These are phyloP conservation scores for Eulemur mongoz DNA, from an alignment of 2,797 vertebrate genomes.

Conservation along the genomic window DNA sequence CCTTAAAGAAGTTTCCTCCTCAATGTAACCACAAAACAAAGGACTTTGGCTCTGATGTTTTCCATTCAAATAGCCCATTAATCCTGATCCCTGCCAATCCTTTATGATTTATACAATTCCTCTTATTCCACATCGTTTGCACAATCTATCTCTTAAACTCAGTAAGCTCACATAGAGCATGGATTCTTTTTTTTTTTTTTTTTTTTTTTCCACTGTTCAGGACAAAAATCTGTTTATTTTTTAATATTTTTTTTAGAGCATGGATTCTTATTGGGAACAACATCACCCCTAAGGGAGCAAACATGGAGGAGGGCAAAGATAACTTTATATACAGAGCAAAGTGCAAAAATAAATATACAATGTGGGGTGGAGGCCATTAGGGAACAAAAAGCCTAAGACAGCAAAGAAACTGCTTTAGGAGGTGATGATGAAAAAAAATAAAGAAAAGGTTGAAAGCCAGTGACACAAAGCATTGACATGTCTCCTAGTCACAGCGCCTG, in stretches of 20 bases:
- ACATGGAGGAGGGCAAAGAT: not conserved
- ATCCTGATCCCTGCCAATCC: not conserved
- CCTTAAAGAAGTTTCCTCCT: not conserved
- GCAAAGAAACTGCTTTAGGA: not conserved
- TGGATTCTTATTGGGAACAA: not conserved
- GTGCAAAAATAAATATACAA: not conserved
- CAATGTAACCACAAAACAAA: not conserved
- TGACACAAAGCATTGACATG: not conserved
- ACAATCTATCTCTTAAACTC: not conserved
- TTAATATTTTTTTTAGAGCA: no score
- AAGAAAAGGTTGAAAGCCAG: not conserved
- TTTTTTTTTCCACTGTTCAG: no score
- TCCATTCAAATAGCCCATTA: not conserved
- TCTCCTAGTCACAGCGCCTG: not conserved
- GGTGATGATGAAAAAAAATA: not conserved
- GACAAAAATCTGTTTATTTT: no score
- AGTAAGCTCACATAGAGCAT: not conserved
- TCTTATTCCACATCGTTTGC: not conserved
- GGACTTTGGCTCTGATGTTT: not conserved
- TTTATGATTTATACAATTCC: not conserved
- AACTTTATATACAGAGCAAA: not conserved
- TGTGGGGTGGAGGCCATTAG: not conserved
- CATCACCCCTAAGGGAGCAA: not conserved
- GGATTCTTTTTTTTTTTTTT: no score
- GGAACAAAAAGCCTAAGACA: not conserved